These are phyloP conservation scores for Leptoclinus maculatus DNA, from an alignment of 2,797 vertebrate species.

Conservation along the genomic window DNA sequence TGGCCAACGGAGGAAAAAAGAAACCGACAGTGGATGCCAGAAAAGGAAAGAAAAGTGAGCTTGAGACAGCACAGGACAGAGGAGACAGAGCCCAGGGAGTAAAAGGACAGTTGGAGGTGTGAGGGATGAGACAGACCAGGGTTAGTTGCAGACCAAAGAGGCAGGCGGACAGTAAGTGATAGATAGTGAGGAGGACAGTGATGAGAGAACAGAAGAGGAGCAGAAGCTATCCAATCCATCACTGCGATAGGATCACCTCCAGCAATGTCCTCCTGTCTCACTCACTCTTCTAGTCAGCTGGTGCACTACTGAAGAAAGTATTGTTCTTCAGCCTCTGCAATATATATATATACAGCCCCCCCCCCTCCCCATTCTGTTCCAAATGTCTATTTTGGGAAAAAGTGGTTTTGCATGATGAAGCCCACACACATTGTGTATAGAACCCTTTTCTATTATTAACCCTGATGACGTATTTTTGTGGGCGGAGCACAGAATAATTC, in stretches of 20 bases:
- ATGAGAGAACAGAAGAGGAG: slow-evolving; percentile 42
- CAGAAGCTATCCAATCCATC: slow-evolving; percentile 49
- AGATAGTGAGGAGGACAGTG: slow-evolving; percentile 44
- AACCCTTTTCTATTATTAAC: too few species aligned
- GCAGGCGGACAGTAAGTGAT: slow-evolving; percentile 18
- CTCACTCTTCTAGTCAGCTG: slow-evolving; percentile 3
- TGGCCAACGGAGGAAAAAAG: not conserved
- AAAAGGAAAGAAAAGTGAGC: not conserved
- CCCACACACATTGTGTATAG: not conserved
- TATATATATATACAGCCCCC: too few species aligned
- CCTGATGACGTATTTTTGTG: too few species aligned
- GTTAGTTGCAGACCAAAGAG: slow-evolving; percentile 6
- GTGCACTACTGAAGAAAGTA: not conserved
- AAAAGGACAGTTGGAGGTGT: slow-evolving; percentile 6
- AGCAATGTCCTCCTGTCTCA: slow-evolving; percentile 30
- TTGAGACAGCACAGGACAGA: not conserved
- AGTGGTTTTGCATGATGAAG: not conserved
- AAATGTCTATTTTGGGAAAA: not conserved
- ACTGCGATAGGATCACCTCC: slow-evolving; percentile 56
- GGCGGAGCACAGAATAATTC: too few species aligned
- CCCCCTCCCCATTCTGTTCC: not conserved
- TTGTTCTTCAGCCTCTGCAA: not conserved
- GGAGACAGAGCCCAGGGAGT: not conserved
- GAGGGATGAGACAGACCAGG: slow-evolving; percentile 10
- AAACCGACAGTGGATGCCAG: not conserved